phyloP scores from a whole-genome alignment of 2,797 vertebrate species.

The Pipistrellus pipistrellus region DNA sequence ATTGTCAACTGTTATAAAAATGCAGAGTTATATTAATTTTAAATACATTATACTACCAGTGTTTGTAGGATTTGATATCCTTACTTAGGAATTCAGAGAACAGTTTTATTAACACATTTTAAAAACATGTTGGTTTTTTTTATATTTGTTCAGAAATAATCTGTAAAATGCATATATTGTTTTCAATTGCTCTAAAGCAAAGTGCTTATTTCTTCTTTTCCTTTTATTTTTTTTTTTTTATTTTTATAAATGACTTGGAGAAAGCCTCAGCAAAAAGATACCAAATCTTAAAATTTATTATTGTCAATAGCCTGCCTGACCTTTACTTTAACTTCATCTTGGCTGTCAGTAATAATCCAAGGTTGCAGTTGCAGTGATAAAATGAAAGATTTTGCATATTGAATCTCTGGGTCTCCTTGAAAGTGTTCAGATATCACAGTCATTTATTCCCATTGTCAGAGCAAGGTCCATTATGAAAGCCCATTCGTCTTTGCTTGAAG shows the following conservation, averaged over 20 bases:
- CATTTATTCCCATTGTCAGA: constrained; percentile 92
- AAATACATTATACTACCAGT: constrained; percentile 45
- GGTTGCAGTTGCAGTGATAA: constrained; percentile 90
- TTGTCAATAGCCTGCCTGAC: constrained; percentile 90
- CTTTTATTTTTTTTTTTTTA: constrained; percentile 34
- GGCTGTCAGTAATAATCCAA: constrained; percentile 91
- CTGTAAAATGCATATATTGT: constrained; percentile 75
- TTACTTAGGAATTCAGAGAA: constrained; percentile 42
- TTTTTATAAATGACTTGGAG: constrained; percentile 85
- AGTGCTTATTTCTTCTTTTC: not conserved
- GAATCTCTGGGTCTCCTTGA: constrained; percentile 91
- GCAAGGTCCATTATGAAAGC: constrained; percentile 91
- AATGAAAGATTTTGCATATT: constrained; percentile 91
- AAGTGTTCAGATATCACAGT: constrained; percentile 88
- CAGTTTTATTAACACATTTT: constrained; percentile 66
- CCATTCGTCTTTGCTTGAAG: constrained; percentile 89
- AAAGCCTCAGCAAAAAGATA: constrained; percentile 88
- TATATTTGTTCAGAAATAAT: constrained; percentile 74
- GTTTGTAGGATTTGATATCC: constrained; percentile 59
- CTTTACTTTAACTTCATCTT: constrained; percentile 90
- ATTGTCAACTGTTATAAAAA: constrained; percentile 73
- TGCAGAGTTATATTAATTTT: not conserved
- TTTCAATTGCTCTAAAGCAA: constrained; percentile 74
- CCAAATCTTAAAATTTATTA: constrained; percentile 91
- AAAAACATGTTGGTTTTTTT: constrained; percentile 31